Evolutionary conservation across 2,113 vertebrate species (phyloP), one percentile per base, ranked within the genome.

Genomic region (Sinocyclocheilus anshuiensis): DNA sequence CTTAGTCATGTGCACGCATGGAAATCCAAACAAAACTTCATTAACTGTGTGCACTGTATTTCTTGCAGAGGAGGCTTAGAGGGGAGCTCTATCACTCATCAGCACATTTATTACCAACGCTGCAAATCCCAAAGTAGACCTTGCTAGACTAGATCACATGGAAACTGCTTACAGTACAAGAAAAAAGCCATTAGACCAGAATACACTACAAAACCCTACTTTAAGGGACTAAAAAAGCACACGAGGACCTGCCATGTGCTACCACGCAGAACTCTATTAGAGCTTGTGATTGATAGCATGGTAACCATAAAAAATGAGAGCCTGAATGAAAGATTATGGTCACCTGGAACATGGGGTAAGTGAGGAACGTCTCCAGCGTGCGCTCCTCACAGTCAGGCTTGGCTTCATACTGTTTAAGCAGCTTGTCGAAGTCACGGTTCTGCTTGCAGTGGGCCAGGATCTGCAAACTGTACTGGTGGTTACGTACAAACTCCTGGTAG

Each of bases 331-430:
- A 55, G 61, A 26, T 3, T 36, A 50, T 36, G 55, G 69, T 86
- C 90, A 97, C 98, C 97, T 99, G 98, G 93, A 99, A 99, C 98
- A 99, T 99, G 86, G 98, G 98, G 91, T 99, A 99, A 72, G 98
- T 99, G 89, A 99, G 97, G 93, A 99, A 99, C 85, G 98, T 99
- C 96, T 99, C 98, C 91, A 99, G 93, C 0, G 98, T 99, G 89
- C 98, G 93, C 94, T 99, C 98, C 93, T 99, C 98, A 0, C 98
- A 99, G 94, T 99, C 98, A 0, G 98, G 98, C 90, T 99, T 99
- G 92, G 98, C 97, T 93, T 99, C 98, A 0, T 98, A 99, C 92
- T 99, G 97, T 92, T 99, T 99, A 24, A 99, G 95, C 81, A 99
- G 95, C 94, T 99, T 99, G 93, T 99, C 97, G 0, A 99, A 99